Percentiles rank a stretch among this genome's conserved stretches.
Evolutionary conservation across 2,888 invertebrate genomes (phyloP).

Genomic region (Hypolimnas misippus): DNA sequence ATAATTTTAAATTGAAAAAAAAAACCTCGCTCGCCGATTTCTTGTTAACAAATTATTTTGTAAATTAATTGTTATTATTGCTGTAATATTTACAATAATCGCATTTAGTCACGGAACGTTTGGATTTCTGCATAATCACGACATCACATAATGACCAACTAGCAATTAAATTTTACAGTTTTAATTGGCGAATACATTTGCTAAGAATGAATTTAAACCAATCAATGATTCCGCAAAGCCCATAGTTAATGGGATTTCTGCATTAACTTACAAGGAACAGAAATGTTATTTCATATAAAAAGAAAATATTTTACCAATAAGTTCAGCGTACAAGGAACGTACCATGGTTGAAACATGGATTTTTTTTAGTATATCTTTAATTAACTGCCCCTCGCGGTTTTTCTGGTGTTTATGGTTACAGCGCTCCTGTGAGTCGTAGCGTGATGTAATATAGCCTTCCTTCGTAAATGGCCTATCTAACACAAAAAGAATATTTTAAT

Average conservation of each 20-base stretch:
- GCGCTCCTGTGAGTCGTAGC: no score
- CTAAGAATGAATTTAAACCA: slow-evolving; percentile 2
- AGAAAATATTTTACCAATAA: slow-evolving; percentile 3
- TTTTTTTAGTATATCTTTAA: no score
- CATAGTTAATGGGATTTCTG: slow-evolving; percentile 5
- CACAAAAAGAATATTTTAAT: no score
- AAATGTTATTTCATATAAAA: not conserved
- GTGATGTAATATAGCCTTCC: no score
- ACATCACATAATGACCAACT: slow-evolving; percentile 1
- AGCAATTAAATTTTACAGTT: slow-evolving; percentile 15
- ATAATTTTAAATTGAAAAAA: not conserved
- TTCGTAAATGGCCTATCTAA: no score
- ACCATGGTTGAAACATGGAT: not conserved
- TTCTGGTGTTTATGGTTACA: no score
- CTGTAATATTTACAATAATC: slow-evolving; percentile 5
- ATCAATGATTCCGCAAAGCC: not conserved
- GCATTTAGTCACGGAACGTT: not conserved
- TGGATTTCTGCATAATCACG: slow-evolving; percentile 6
- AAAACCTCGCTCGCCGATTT: slow-evolving; percentile 3
- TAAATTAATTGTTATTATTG: slow-evolving; percentile 13
- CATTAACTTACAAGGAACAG: not conserved
- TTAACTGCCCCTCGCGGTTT: no score
- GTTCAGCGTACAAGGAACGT: not conserved
- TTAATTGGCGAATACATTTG: slow-evolving; percentile 16
- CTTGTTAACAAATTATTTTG: slow-evolving; percentile 17